These are phyloP conservation scores for Spisula solida DNA, from an alignment of 2,888 invertebrate genomes.

Conservation along the genomic window DNA sequence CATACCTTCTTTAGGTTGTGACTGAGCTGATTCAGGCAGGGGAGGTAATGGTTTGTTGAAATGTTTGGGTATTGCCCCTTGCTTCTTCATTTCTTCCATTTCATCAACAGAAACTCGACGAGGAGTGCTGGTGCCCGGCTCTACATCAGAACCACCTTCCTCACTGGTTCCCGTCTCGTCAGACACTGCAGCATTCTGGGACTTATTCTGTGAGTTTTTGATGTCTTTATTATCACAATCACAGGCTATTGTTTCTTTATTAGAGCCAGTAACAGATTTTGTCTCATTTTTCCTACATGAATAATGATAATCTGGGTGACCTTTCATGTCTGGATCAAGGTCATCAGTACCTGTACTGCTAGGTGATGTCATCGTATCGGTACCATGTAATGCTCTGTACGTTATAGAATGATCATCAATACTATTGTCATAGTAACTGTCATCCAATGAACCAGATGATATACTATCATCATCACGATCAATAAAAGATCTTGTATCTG, in stretches of 20 bases:
- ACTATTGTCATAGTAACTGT: constrained; percentile 75
- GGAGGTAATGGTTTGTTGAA: constrained; percentile 72
- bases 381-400: constrained; percentile 68
- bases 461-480: constrained; percentile 64
- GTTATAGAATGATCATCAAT: constrained; percentile 57
- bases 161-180: neutral
- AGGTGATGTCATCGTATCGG: constrained; percentile 77
- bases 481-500: constrained; percentile 59
- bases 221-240: constrained; percentile 2
- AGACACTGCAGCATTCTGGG: neutral
- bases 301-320: constrained; percentile 33
- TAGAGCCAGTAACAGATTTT: neutral
- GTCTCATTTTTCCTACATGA: neutral
- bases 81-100: constrained; percentile 80
- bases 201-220: neutral
- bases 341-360: constrained; percentile 76
- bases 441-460: constrained; percentile 83
- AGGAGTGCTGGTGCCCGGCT: neutral
- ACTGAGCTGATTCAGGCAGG: constrained; percentile 59
- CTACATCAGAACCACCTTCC: neutral
- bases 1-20: constrained; percentile 64
- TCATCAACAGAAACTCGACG: constrained; percentile 65
- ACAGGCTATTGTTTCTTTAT: constrained; percentile 15
- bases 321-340: constrained; percentile 21
- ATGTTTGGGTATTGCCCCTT: constrained; percentile 84